phyloP scores from a whole-genome alignment of 2,797 vertebrate genomes.

The Acropternis orthonyx region DNA sequence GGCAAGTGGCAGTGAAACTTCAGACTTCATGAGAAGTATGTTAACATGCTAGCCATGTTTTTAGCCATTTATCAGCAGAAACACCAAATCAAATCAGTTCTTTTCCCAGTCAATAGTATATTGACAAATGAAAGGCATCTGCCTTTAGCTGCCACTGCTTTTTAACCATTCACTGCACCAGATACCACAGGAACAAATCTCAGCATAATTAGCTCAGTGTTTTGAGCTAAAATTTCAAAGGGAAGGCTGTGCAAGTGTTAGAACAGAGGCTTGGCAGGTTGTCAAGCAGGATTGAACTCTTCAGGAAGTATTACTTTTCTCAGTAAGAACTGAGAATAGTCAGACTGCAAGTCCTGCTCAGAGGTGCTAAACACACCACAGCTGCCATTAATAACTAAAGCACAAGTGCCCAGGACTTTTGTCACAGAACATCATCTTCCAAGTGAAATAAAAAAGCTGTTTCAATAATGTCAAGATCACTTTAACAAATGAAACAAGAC shows the following conservation, averaged over 20 bases:
- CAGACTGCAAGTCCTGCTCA: background rate
- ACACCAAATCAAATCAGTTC: background rate
- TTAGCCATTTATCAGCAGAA: background rate
- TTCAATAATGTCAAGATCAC: background rate
- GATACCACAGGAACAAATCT: background rate
- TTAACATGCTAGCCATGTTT: background rate
- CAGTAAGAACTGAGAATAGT: background rate
- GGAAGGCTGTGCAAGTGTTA: background rate
- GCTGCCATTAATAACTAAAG: background rate
- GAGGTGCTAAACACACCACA: background rate
- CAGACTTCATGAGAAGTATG: background rate
- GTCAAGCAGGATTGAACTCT: background rate
- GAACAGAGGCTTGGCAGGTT: background rate
- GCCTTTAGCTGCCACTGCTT: background rate
- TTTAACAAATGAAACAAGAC: background rate
- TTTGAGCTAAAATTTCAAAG: background rate
- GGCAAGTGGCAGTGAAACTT: background rate
- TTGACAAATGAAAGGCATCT: background rate
- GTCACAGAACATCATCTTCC: background rate
- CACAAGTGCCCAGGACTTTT: background rate
- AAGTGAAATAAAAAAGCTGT: background rate
- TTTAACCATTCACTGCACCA: background rate
- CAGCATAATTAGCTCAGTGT: background rate
- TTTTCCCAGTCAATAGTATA: background rate
- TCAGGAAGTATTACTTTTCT: background rate